Evolutionary conservation across 2,797 vertebrate species (phyloP), one percentile per base, ranked within the genome.

Genomic region (Podargus strigoides): DNA sequence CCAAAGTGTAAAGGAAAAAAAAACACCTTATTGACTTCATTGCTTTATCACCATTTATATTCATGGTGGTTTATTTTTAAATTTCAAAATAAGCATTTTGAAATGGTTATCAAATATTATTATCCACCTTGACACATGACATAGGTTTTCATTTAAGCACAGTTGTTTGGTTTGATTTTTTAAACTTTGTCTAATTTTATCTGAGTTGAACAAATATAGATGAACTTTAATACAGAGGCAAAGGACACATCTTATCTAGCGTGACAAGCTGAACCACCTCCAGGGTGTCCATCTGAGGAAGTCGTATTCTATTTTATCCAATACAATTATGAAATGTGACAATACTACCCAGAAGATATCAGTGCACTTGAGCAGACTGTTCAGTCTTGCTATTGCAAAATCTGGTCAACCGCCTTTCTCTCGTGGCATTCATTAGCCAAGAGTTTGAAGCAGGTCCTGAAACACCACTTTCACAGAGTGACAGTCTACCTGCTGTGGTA

Each of bases 211-310:
- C 11, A 80, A 85, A 94, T 42, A 83, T 14, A 93, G 74, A 93
- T 84, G 82, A 96, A 91, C 90, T 92, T 93, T 60, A 91, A 87
- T 59, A 56, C 24, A 85, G 58, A 89, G 64, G 64, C 81, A 36
- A 37, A 93, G 87, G 62, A 93, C 39, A 24, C 44, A 37, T 63
- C 41, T 77, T 77, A 94, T 87, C 58, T 60, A 67, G 66, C 20
- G 9, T 83, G 82, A 96, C 68, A 81, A 75, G 66, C 42, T 83
- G 77, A 85, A 72, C 10, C 30, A 79, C 76, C 83, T 91, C 69
- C 52, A 72, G 95, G 78, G 72, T 89, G 56, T 93, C 78, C n/a
- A 75, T 93, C 80, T 67, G n/a, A 75, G 23, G 53, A 93, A 94
- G 70, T 95, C 77, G 85, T 62, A 34, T 75, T 93, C 39, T 69